A percentile compares a stretch with the other conserved stretches of the same genome.
Conservation (phyloP, 2,113 vertebrate species). For the Aleadryas rufinucha region DNA sequence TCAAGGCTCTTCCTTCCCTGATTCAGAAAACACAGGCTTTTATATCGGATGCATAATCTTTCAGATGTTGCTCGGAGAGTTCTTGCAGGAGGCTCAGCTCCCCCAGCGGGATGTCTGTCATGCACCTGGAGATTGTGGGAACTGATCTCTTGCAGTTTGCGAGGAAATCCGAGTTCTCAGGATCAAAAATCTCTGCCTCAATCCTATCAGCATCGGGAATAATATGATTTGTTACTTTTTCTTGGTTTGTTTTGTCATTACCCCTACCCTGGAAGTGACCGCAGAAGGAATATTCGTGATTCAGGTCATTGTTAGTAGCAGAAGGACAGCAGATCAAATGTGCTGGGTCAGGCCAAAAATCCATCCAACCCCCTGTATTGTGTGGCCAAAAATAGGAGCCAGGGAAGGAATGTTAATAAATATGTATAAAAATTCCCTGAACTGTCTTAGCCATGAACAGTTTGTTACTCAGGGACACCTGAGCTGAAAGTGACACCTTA, state of each 20-base stretch:
- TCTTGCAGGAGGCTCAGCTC: neutral
- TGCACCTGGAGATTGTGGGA: slow-evolving; percentile 25
- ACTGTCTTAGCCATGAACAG: neutral
- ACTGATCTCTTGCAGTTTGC: neutral
- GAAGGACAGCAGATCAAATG: neutral
- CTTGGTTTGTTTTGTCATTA: neutral
- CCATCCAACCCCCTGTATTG: neutral
- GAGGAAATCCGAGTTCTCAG: neutral
- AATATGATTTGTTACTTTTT: neutral
- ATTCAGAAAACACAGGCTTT: neutral
- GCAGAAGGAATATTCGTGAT: neutral
- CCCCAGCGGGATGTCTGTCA: neutral
- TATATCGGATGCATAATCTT: neutral
- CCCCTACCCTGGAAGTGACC: neutral
- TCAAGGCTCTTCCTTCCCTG: neutral
- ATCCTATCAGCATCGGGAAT: neutral
- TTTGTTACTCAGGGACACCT: neutral
- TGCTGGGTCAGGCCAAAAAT: neutral
- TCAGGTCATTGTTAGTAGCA: neutral
- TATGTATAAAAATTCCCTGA: neutral
- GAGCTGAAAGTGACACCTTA: neutral
- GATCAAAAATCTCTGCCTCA: neutral
- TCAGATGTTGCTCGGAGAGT: neutral
- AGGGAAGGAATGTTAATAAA: neutral
- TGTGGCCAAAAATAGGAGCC: neutral